Evolutionary conservation across 2,888 invertebrate genomes (phyloP).

Genomic region (Polietes domitor): DNA sequence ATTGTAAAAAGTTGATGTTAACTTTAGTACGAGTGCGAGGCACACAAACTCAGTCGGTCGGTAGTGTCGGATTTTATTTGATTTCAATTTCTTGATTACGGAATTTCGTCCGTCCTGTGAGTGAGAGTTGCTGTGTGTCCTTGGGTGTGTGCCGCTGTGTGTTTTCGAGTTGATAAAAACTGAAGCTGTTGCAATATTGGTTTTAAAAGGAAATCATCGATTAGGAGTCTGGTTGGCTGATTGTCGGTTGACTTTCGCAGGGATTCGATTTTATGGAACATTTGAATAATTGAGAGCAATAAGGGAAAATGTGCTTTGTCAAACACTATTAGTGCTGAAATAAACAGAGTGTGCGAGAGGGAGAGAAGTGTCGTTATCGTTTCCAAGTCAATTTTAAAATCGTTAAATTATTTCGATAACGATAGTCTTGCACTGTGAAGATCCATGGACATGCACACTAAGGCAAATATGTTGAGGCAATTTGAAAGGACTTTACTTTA

Average conservation of each 20-base stretch:
- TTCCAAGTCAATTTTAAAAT: slow-evolving; percentile 11
- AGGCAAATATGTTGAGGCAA: too few relatives aligned
- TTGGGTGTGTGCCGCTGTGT: neutral
- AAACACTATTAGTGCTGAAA: slow-evolving; percentile 1
- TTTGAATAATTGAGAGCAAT: neutral
- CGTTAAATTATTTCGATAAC: neutral
- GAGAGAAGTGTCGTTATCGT: neutral
- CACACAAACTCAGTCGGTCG: neutral
- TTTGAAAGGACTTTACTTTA: too few relatives aligned
- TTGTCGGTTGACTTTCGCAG: neutral
- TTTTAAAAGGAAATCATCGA: slow-evolving; percentile 26
- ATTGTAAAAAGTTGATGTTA: slow-evolving; percentile 18
- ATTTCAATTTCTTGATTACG: slow-evolving; percentile 55
- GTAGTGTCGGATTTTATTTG: slow-evolving; percentile 30
- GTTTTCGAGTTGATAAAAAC: slow-evolving; percentile 3
- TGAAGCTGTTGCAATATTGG: slow-evolving; percentile 5
- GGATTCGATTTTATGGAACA: neutral
- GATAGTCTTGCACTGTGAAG: neutral
- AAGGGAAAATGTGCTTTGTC: neutral
- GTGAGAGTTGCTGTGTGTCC: neutral
- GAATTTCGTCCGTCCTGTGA: neutral
- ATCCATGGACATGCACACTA: too few relatives aligned
- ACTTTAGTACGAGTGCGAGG: neutral
- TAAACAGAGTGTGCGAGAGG: too few relatives aligned
- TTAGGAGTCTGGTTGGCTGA: slow-evolving; percentile 4